Evolutionary conservation across 2,797 vertebrate species (phyloP), one percentile per base, ranked within the genome.

Genomic region (Synaphobranchus kaupii): DNA sequence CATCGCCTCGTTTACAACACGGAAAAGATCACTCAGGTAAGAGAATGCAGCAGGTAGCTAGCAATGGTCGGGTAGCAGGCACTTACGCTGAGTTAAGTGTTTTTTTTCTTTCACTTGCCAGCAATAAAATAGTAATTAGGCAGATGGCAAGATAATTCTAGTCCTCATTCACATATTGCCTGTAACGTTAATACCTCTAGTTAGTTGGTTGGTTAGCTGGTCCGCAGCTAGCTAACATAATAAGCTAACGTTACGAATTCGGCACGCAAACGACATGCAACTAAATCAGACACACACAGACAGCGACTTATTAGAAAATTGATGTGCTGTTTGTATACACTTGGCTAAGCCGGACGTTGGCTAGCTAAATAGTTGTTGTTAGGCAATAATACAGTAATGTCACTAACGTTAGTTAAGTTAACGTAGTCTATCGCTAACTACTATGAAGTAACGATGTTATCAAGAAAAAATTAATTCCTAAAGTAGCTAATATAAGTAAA

Each of bases 1-100:
- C 44, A n/a, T 50, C 78, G 47, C 10, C 50, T 81, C 78, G 78
- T 81, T 50, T 20, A 25, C 47, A 34, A 8, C 10, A 10, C 78
- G 78, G 47, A 81, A 81, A 81, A 47, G 78, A 81, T 81, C 47
- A 50, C 44, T 48, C 78, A 81, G 78, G 78, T 81, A 81, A 81
- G 78, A 25, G 44, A 81, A 81, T 25, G 47, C 47, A 25, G 47
- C 44, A 81, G 39, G 47, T 81, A 48, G 20, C 73, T 44, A 39
- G 25, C 78, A n/a, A 22, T 50, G 47, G 47, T 47, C 47, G 13
- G 73, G 31, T 73, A 73, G 68, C n/a, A 73, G n/a, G 68, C 31
- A 10, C 68, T 15, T 1, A 9, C n/a, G 63, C 25, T n/a, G n/a
- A 68, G n/a, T 5, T 31, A 39, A 15, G 66, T 15, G 28, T 13